These are phyloP conservation scores for Bombus impatiens DNA, from an alignment of 1,140 invertebrate species.

Conservation along the genomic window DNA sequence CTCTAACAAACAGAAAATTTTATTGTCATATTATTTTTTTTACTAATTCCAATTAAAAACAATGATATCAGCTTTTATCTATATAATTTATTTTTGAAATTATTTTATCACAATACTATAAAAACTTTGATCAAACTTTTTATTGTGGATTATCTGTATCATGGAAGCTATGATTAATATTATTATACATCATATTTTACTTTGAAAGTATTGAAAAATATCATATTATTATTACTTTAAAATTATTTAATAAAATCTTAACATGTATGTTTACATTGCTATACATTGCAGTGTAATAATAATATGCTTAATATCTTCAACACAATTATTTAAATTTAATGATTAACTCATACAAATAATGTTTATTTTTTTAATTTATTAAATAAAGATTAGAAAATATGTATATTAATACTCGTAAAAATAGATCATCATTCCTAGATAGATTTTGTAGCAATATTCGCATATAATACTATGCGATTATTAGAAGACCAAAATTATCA, in stretches of 20 bases:
- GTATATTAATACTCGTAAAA: slow-evolving; percentile 15
- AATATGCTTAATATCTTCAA: neutral
- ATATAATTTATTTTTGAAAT: neutral
- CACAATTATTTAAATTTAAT: neutral
- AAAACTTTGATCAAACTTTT: neutral
- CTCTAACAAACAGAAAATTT: neutral
- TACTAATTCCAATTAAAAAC: neutral
- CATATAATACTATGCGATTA: neutral
- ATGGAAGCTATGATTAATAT: neutral
- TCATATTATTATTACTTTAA: neutral
- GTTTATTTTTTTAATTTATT: neutral
- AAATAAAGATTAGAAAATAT: neutral
- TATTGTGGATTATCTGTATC: neutral
- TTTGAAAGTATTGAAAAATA: neutral
- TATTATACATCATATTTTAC: too few relatives aligned
- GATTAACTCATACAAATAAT: neutral
- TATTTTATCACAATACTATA: slow-evolving; percentile 12
- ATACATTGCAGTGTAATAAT: too few relatives aligned
- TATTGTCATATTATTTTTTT: slow-evolving; percentile 9
- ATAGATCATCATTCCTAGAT: neutral
- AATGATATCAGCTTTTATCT: neutral
- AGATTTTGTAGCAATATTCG: neutral
- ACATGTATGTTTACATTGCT: too few relatives aligned
- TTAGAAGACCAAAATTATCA: neutral
- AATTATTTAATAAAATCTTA: too few relatives aligned